Evolutionary conservation across 2,113 vertebrate species (phyloP).

Genomic region (Pitta sordida): DNA sequence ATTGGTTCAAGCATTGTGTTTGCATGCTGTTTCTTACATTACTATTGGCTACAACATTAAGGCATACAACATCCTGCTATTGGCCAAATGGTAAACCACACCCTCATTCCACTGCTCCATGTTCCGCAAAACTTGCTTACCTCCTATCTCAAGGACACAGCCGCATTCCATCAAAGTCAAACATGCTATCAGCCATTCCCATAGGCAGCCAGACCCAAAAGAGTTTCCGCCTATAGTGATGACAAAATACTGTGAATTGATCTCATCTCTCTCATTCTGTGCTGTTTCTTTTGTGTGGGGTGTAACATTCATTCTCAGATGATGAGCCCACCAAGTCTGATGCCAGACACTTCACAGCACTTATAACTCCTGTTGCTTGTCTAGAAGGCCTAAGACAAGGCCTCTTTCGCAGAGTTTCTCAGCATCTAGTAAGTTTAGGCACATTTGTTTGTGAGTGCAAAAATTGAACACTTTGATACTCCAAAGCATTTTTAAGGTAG

Average conservation of each 20-base stretch:
- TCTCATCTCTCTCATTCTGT: background rate
- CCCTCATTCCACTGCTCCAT: too few species aligned
- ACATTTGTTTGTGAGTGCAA: background rate
- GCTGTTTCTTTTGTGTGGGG: background rate
- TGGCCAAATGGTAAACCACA: too few species aligned
- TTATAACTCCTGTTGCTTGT: background rate
- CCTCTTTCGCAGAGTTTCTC: background rate
- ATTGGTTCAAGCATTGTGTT: too few species aligned
- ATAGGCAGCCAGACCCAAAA: too few species aligned
- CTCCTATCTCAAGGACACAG: too few species aligned
- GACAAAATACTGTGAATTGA: background rate
- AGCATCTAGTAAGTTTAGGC: background rate
- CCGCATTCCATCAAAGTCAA: too few species aligned
- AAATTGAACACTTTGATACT: background rate
- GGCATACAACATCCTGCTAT: too few species aligned
- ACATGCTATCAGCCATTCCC: too few species aligned
- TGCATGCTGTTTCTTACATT: too few species aligned
- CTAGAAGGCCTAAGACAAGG: background rate
- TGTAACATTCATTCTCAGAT: background rate
- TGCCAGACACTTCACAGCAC: background rate
- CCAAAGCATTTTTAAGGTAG: background rate
- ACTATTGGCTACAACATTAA: too few species aligned
- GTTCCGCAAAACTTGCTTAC: too few species aligned
- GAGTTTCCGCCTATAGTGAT: background rate
- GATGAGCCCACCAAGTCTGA: background rate